Conservation (phyloP, 2,888 invertebrate genomes). For the Andrena haemorrhoa region DNA sequence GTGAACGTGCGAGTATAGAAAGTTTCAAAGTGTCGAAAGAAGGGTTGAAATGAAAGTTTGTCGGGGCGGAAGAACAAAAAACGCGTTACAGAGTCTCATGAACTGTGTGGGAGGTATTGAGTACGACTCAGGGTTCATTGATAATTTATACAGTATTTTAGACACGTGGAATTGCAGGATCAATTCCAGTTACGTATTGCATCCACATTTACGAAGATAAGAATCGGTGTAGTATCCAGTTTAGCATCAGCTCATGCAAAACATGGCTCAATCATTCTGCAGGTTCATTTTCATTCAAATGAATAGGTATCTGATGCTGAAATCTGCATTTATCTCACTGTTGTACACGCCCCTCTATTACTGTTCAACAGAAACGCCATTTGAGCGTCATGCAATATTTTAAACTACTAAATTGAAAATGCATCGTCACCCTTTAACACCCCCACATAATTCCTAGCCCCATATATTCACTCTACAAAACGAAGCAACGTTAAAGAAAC, state of each 20-base stretch:
- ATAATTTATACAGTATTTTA: not conserved
- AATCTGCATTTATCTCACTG: not conserved
- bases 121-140: too few relatives aligned
- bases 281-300: not conserved
- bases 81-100: not conserved
- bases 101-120: too few relatives aligned
- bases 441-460: too few relatives aligned
- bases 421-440: not conserved
- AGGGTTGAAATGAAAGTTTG: not conserved
- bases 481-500: too few relatives aligned
- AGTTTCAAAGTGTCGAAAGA: not conserved
- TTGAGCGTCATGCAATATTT: too few relatives aligned
- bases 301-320: not conserved
- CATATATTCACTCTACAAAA: too few relatives aligned
- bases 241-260: not conserved
- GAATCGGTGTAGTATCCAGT: not conserved
- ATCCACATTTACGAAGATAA: not conserved
- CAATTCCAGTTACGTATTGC: not conserved
- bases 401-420: not conserved
- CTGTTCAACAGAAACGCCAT: too few relatives aligned
- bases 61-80: not conserved
- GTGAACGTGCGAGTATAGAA: not conserved
- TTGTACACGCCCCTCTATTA: too few relatives aligned
- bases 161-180: not conserved
- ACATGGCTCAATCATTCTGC: not conserved